Base-by-base conservation (phyloP, 2,888 invertebrate species). In the Choreutis nemorana region DNA sequence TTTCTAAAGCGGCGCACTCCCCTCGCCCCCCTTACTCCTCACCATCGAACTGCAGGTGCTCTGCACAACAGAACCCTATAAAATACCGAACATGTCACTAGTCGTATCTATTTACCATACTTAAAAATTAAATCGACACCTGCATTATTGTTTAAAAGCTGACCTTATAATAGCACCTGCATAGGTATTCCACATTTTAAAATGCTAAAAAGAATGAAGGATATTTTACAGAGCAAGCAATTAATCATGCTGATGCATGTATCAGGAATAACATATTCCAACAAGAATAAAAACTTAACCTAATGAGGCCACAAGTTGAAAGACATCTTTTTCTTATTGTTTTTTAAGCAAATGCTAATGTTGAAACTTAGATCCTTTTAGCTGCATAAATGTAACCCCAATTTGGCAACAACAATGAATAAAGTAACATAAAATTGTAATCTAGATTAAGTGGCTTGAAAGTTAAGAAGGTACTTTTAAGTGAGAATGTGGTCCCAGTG, bases 1-100 rank as follows among this genome's bases (percentile, higher is more conserved):
- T 78, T 78, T 78, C 77, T 78, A 78, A 78, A 78, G 78, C 75
- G 75, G 73, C 71, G 64, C 67, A 65, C 58, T 57, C 45, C 57
- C 50, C 49, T 48, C 47, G 50, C 46, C 55, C 55, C 45, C 57
- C 44, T 4, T 11, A 13, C 58, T 53, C 55, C 56, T 39, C 13
- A 51, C 55, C 53, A 51, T 54, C 54, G 53, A 63, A 64, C 56
- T 65, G 73, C 77, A 78, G 77, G 77, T 78, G 77, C 72, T n/a
- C n/a, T 70, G 58, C 55, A 57, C 58, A 37, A 72, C 63, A 70
- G 70, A 77, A 73, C 77, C 77, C 71, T 66, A 68, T 72, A 67
- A 71, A 77, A 77, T 75, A 72, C 73, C 72, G 70, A 73, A 72
- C 77, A 70, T 72, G 73, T 68, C 65, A 70, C 59, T 61, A 68